Base-by-base conservation (phyloP, 2,888 invertebrate species). In the Tuta absoluta region DNA sequence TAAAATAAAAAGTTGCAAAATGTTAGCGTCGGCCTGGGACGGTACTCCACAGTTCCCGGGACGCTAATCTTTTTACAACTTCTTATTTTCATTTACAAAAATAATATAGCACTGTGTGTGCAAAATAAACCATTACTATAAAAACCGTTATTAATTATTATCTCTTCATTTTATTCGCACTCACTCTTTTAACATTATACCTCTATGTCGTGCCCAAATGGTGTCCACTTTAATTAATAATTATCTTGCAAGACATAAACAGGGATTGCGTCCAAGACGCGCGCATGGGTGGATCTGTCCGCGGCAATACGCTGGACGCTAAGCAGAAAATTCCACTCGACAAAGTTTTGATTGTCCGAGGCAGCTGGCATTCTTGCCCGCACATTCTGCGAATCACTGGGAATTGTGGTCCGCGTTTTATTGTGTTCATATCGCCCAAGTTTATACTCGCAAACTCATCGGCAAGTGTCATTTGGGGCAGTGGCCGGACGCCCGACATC, bases 301-400 rank as follows among this genome's bases (percentile, higher is more conserved):
- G 71, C 71, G 71, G 81, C 86, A 87, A 84, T 84, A 81, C 79
- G 73, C 77, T 82, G 84, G 87, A 87, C 86, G 82, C 81, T 86
- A 82, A 90, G 84, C 89, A 90, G 90, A 90, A 91, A 91, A 91
- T 91, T 87, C 87, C 89, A 75, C 78, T 78, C 77, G 78, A 81
- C 80, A 86, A 92, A 92, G 91, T 92, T 92, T 92, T 91, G 92
- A 92, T 92, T 92, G 91, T 91, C 88, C 86, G 80, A 81, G 85
- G 86, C 92, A 91, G 89, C 85, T 88, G 91, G 87, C 91, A 88
- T 90, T 89, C 90, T 86, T 86, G 80, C 75, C 75, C 82, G 83
- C 87, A 86, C 87, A 89, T 89, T 87, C 85, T 79, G 70, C 77
- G 80, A 79, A 82, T 86, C 81, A 77, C 78, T 78, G 82, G 81